Conservation (phyloP, 2,113 vertebrate genomes). For the Leucopsar rothschildi region DNA sequence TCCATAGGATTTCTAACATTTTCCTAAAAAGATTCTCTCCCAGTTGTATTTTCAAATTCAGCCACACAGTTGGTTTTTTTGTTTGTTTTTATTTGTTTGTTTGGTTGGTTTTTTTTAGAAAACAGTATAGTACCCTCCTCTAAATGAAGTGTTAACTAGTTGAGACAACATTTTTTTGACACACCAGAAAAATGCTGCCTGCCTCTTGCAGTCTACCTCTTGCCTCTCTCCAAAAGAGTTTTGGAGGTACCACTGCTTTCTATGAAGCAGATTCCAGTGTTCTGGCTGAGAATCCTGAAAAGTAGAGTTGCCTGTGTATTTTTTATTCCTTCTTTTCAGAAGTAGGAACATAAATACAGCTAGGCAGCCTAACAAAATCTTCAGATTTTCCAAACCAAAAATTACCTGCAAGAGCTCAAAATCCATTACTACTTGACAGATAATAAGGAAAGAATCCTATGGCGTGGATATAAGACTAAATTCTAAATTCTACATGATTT, state of each 20-base stretch:
- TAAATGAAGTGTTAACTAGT: neutral
- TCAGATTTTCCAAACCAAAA: neutral
- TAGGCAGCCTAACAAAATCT: neutral
- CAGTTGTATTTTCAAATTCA: neutral
- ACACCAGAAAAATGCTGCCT: neutral
- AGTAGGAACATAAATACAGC: neutral
- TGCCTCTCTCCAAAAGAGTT: neutral
- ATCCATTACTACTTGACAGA: neutral
- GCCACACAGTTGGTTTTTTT: rapidly evolving
- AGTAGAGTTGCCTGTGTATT: neutral
- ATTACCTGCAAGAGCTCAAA: neutral
- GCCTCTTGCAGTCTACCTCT: neutral
- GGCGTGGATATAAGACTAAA: neutral
- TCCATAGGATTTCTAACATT: neutral
- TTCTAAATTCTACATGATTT: neutral
- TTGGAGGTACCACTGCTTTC: neutral
- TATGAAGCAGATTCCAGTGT: neutral
- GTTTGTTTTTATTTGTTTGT: neutral
- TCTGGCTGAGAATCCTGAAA: neutral
- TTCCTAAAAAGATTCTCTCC: neutral
- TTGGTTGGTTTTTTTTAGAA: neutral
- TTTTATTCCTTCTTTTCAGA: neutral
- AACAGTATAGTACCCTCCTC: neutral
- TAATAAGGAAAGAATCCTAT: neutral
- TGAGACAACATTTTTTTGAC: neutral